Percentiles rank a stretch among this genome's conserved stretches.
Conservation (phyloP, 2,797 vertebrate genomes). For the Tauraco hartlaubi region DNA sequence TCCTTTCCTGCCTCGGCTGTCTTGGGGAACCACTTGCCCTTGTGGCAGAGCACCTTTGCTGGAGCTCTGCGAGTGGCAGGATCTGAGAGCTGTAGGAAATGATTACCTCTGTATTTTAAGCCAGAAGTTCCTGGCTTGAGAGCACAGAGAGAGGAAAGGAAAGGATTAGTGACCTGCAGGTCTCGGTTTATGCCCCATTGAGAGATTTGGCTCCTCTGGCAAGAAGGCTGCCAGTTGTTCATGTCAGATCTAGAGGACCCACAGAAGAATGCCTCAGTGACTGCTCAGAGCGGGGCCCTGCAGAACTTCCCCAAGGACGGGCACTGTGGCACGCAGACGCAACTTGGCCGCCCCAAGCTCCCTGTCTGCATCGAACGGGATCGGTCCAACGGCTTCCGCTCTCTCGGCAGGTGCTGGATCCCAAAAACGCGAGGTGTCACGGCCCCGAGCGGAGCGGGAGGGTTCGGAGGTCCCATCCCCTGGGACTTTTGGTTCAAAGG, state of each 20-base stretch:
- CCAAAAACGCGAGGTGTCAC: accelerated
- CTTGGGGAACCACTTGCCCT: not conserved
- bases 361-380: accelerated
- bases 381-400: accelerated
- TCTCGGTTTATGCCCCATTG: not conserved
- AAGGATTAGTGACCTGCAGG: not conserved
- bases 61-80: not conserved
- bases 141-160: not conserved
- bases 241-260: not conserved
- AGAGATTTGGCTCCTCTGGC: not conserved
- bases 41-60: not conserved
- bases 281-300: not conserved
- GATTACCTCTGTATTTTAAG: not conserved
- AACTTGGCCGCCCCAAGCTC: accelerated
- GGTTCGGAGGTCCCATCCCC: accelerated
- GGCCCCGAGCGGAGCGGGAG: accelerated
- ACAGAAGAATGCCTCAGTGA: accelerated
- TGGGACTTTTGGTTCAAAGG: not conserved
- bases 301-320: not conserved
- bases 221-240: not conserved
- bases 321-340: accelerated
- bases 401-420: accelerated
- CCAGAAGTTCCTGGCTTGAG: not conserved
- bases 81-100: not conserved
- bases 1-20: not conserved